Percentiles rank a stretch among this genome's conserved stretches.
These are phyloP conservation scores for Metallyticus violacea DNA, from an alignment of 2,888 invertebrate genomes.

Conservation along the genomic window DNA sequence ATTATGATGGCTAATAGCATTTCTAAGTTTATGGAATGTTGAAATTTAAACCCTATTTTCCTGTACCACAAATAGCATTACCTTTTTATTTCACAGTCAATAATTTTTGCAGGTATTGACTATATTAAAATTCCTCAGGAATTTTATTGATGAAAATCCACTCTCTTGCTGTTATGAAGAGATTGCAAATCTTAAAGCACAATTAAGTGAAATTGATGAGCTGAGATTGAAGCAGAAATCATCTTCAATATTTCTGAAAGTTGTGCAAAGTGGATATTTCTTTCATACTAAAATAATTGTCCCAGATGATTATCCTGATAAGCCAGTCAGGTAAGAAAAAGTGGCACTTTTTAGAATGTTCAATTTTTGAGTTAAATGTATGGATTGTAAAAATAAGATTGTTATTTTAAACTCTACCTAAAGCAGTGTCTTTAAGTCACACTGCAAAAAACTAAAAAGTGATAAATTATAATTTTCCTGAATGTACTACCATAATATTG, in stretches of 20 bases:
- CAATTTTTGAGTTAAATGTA: too few relatives aligned
- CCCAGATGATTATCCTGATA: slow-evolving; percentile 63
- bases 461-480: too few relatives aligned
- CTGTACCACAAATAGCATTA: too few relatives aligned
- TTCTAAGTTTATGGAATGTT: too few relatives aligned
- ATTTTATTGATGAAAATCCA: slow-evolving; percentile 66
- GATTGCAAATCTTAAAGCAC: slow-evolving; percentile 58
- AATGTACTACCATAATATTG: too few relatives aligned
- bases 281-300: slow-evolving; percentile 58
- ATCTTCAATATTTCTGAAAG: slow-evolving; percentile 57
- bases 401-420: too few relatives aligned
- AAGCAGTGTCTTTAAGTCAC: too few relatives aligned
- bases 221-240: slow-evolving; percentile 65
- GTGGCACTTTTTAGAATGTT: not conserved
- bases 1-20: too few relatives aligned
- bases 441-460: too few relatives aligned
- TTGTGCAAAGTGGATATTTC: slow-evolving; percentile 58
- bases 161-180: slow-evolving; percentile 71
- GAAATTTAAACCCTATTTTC: too few relatives aligned
- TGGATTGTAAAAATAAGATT: too few relatives aligned
- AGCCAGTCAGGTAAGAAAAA: slow-evolving; percentile 50
- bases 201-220: slow-evolving; percentile 53
- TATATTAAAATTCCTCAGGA: slow-evolving; percentile 58
- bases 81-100: too few relatives aligned
- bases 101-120: slow-evolving; percentile 51